Percentiles rank a stretch among this genome's conserved stretches.
Conservation (phyloP, 2,113 vertebrate species). For the Lophochroa leadbeateri region DNA sequence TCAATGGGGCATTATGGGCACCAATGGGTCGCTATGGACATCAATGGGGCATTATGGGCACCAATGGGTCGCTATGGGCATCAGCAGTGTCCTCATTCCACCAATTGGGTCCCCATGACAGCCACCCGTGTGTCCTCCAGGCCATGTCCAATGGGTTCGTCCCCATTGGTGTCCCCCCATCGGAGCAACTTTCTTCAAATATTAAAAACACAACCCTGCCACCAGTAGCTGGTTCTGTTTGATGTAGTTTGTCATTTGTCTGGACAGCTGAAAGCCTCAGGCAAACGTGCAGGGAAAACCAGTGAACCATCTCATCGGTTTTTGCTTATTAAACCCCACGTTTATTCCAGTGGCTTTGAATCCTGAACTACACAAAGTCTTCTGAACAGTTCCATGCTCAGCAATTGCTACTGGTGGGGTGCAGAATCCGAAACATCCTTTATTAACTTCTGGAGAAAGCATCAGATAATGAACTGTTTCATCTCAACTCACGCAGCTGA, state of each 20-base stretch:
- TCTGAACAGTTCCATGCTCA: background rate
- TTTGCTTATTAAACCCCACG: constrained; percentile 43
- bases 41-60: no score
- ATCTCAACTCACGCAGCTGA: background rate
- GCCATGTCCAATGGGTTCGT: no score
- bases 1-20: no score
- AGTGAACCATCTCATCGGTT: constrained; percentile 37
- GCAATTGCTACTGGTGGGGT: background rate
- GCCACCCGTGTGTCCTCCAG: no score
- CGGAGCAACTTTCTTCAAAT: background rate
- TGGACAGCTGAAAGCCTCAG: constrained; percentile 59
- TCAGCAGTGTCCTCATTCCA: no score
- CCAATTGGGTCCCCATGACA: no score
- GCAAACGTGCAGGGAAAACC: constrained; percentile 20
- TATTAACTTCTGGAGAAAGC: background rate
- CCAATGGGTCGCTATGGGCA: no score
- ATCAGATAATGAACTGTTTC: background rate
- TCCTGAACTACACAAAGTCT: background rate
- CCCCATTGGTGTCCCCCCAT: no score
- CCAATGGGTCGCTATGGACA: no score
- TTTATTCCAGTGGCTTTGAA: constrained; percentile 53
- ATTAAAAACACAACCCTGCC: background rate
- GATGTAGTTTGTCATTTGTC: constrained; percentile 48
- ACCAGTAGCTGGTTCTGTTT: constrained; percentile 44
- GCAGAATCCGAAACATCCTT: background rate